Base-by-base conservation (phyloP, 2,888 invertebrate genomes). In the Cerastis rubricosa region DNA sequence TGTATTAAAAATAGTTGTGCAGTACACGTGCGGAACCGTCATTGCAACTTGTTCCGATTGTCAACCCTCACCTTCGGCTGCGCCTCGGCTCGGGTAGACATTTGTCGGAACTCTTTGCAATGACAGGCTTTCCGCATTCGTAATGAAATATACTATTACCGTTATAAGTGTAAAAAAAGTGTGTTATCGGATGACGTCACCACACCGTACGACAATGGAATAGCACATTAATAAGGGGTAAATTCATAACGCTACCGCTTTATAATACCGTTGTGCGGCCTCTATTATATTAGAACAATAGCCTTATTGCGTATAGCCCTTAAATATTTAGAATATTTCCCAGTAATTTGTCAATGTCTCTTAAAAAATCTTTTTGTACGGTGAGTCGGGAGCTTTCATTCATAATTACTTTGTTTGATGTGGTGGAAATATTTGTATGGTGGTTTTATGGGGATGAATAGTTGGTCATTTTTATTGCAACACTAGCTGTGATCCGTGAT, bases 161-260 rank as follows among this genome's bases (percentile, higher is more conserved):
- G n/a, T n/a, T n/a, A n/a, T n/a, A n/a, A n/a, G n/a, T n/a, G n/a
- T n/a, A n/a, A n/a, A n/a, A n/a, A n/a, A n/a, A n/a, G n/a, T n/a
- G 35, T 35, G 35, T 35, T 63, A 63, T 40, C 35, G 35, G 17
- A 61, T 61, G 67, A 64, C 45, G 64, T 69, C 47, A 59, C 19
- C 4, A 73, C 79, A 54, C 12, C 85, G 81, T 84, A 1, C 4
- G 7, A 77, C 72, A 91, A 85, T 89, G 94, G 81, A 90, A 75
- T 87, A 91, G n/a, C 54, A 61, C 89, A 67, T 49, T 85, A 74
- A 78, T 78, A 83, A 92, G 91, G 92, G 94, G 90, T 91, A 91
- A 92, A 92, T 92, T 92, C 91, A 93, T 93, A 93, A 92, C 89
- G 92, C 88, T 82, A 91, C 78, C 65, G 88, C 89, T 88, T 87